Conservation (phyloP, 2,797 vertebrate genomes). For the Gadopsis bispinosus region DNA sequence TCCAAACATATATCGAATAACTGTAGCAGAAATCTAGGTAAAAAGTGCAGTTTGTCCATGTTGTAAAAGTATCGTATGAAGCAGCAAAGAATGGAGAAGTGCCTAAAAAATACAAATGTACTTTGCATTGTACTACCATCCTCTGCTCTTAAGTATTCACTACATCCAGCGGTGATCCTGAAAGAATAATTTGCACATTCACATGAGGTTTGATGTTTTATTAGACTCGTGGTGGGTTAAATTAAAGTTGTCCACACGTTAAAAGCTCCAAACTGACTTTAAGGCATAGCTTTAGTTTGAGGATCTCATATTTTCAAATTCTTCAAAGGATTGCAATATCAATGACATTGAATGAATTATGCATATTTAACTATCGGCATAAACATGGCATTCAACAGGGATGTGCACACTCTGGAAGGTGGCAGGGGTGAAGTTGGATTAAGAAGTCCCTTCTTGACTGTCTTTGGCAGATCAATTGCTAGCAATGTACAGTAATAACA, state of each 20-base stretch:
- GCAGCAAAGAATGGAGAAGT: neutral
- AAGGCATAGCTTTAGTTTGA: slow-evolving; percentile 6
- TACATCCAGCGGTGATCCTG: neutral
- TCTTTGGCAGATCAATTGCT: slow-evolving; percentile 19
- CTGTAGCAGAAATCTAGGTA: neutral
- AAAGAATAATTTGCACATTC: neutral
- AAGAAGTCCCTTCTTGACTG: slow-evolving; percentile 1
- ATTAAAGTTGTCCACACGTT: neutral
- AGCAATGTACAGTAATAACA: slow-evolving; percentile 15
- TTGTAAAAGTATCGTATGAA: neutral
- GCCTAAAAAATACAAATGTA: neutral
- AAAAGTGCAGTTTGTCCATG: neutral
- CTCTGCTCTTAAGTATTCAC: neutral
- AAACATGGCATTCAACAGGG: slow-evolving; percentile 1
- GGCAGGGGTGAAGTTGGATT: neutral
- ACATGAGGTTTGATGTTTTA: neutral
- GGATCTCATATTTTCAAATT: slow-evolving; percentile 30
- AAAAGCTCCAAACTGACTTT: slow-evolving; percentile 9
- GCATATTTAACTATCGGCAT: slow-evolving; percentile 20
- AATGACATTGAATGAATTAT: slow-evolving; percentile 21
- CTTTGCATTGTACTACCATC: neutral
- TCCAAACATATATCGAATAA: neutral
- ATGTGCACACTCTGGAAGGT: slow-evolving; percentile 1
- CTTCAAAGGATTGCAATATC: slow-evolving; percentile 18
- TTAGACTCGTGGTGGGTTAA: neutral